A percentile compares a stretch with the other conserved stretches of the same genome.
phyloP scores from a whole-genome alignment of 2,797 vertebrate genomes.

The Bovichtus diacanthus region DNA sequence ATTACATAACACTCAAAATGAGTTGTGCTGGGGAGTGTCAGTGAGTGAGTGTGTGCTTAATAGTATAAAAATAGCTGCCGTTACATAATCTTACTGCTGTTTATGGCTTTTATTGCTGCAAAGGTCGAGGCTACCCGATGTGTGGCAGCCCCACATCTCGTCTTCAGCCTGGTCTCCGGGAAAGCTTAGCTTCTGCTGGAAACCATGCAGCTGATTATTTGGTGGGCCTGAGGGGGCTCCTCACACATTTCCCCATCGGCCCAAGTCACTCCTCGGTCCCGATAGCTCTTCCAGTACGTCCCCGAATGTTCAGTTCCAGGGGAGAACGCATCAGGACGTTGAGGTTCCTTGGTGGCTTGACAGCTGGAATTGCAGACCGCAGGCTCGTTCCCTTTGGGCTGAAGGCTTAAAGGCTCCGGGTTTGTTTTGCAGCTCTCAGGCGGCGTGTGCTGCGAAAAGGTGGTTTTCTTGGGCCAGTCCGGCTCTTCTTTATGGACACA shows the following conservation, averaged over 20 bases:
- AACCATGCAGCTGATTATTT: not conserved
- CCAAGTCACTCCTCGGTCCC: not conserved
- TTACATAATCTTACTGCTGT: slow-evolving; percentile 23
- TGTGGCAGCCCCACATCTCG: not conserved
- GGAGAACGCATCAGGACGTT: not conserved
- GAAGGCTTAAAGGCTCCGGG: not conserved
- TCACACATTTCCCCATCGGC: not conserved
- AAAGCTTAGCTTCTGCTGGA: slow-evolving; percentile 17
- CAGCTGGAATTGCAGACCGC: not conserved
- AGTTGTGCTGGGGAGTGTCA: not conserved
- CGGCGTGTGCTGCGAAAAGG: not conserved
- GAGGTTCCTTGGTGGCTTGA: not conserved
- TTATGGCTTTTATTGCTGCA: slow-evolving; percentile 49
- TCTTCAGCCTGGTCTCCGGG: slow-evolving; percentile 3
- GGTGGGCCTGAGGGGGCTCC: not conserved
- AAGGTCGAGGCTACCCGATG: slow-evolving; percentile 24
- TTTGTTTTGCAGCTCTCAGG: not conserved
- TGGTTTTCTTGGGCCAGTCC: slow-evolving; percentile 3
- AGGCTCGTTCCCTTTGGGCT: not conserved
- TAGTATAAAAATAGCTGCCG: slow-evolving; percentile 40
- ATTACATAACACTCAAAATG: slow-evolving; percentile 22
- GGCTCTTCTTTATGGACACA: not conserved
- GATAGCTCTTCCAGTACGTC: slow-evolving; percentile 18
- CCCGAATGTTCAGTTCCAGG: not conserved
- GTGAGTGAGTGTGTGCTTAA: not conserved